Base-by-base conservation (phyloP, 2,797 vertebrate species). In the Pangasius sanitwongsei region DNA sequence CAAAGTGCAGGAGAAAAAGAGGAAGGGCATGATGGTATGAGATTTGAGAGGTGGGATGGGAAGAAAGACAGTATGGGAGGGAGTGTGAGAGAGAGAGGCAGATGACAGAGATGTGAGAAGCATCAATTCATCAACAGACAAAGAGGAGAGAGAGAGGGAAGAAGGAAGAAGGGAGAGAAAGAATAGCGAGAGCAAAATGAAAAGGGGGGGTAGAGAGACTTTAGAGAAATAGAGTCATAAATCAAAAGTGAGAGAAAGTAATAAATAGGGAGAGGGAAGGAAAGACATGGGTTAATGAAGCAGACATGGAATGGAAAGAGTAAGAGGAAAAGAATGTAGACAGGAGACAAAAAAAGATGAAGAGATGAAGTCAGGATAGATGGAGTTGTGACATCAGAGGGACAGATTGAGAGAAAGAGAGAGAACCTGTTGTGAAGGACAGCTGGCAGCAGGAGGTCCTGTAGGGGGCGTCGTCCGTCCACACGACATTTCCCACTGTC, bases 391-490 rank as follows among this genome's bases (percentile, higher is more conserved):
- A 55, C 50, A 31, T 31, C 7, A 31, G 18, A 41, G 31, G 25
- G 57, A 86, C 25, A 86, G 61, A 87, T 0, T 13, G 65, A 61
- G 37, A 86, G 83, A 53, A 11, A 80, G 69, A 89, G 25, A 55
- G 16, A 61, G 34, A 89, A 98, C 97, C 96, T 90, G 72, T 91
- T 90, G 90, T 96, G 93, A 7, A 98, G 93, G 92, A 98, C 92
- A 65, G 94, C 84, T 25, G 97, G 97, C 82, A 97, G 94, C 92
- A 98, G 93, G 91, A 97, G 93, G 86, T 97, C 96, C 90, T 97
- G 94, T 85, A 96, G 94, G 81, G 92, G 94, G 92, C 95, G 95
- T 92, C 91, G 93, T 84, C 90, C 92, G 91, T 95, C 88, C 89
- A 90, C 50, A 84, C 93, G 94, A 89, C 93, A 96, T 89, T 95